phyloP scores from a whole-genome alignment of 35 echinoderm and acorn worm species.

The Eucidaris tribuloides region DNA sequence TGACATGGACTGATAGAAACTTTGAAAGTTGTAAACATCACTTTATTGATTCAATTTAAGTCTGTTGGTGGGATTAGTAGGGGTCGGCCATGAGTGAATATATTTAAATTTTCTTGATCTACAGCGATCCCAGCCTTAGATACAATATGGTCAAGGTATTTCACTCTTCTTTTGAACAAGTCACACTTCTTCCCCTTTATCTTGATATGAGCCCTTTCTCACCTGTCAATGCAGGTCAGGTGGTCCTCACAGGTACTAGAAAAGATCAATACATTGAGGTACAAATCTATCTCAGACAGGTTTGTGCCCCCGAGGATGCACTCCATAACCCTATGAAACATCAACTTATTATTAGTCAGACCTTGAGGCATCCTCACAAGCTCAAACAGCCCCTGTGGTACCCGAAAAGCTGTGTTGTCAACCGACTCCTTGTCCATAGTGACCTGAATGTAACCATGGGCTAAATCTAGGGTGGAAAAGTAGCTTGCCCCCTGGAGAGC shows the following conservation, averaged over 20 bases:
- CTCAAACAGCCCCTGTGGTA: conserved; percentile 51
- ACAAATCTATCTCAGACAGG: conserved; percentile 31
- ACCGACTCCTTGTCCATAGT: conserved; percentile 32
- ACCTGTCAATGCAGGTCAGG: background rate
- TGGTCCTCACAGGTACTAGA: conserved; percentile 54
- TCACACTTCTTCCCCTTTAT: conserved; percentile 34
- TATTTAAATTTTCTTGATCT: background rate
- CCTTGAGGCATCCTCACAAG: conserved; percentile 48
- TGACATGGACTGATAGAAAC: no score
- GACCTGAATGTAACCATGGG: conserved; percentile 56
- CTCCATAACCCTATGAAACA: conserved; percentile 53
- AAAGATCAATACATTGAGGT: conserved; percentile 65
- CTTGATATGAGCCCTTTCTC: conserved; percentile 20
- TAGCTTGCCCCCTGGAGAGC: conserved; percentile 31
- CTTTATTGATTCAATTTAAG: no score
- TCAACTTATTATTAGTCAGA: conserved; percentile 39
- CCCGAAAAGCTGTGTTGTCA: conserved; percentile 51
- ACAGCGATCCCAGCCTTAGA: conserved; percentile 21
- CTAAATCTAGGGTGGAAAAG: conserved; percentile 37
- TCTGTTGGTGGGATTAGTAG: no score
- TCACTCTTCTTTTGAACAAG: conserved; percentile 16
- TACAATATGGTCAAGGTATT: conserved; percentile 30
- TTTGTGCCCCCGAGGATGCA: conserved; percentile 47
- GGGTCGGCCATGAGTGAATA: conserved; percentile 12
- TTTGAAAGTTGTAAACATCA: no score